Evolutionary conservation across 2,113 vertebrate species (phyloP).

Genomic region (Vulpes lagopus): DNA sequence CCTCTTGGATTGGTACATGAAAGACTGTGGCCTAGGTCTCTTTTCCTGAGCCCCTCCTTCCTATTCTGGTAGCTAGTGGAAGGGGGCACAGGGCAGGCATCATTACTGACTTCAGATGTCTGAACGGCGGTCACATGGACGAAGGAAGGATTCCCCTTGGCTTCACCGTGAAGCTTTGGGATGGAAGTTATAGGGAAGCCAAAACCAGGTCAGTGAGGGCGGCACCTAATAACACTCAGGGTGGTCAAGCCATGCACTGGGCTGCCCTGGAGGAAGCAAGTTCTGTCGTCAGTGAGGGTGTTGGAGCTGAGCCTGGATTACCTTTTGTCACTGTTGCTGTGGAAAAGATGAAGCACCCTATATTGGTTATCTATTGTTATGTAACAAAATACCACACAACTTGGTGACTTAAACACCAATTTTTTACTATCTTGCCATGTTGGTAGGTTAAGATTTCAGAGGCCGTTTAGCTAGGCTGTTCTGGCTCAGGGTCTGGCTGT

Average conservation of each 20-base stretch:
- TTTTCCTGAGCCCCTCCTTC: not conserved
- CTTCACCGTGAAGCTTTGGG: not conserved
- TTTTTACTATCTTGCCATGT: not conserved
- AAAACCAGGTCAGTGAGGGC: not conserved
- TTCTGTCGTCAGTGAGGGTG: not conserved
- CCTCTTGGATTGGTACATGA: not conserved
- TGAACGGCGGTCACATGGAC: not conserved
- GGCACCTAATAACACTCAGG: not conserved
- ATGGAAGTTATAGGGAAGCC: not conserved
- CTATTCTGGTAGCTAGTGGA: not conserved
- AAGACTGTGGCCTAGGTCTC: not conserved
- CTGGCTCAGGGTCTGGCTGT: not conserved
- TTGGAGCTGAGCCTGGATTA: not conserved
- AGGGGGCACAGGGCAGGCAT: not conserved
- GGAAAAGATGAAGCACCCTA: not conserved
- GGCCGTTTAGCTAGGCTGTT: not conserved
- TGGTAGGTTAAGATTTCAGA: not conserved
- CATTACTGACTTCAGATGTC: not conserved
- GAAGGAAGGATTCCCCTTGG: not conserved
- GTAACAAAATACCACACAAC: constrained; percentile 9
- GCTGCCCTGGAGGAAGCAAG: not conserved
- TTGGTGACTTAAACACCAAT: not conserved
- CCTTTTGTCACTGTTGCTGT: not conserved
- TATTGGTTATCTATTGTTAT: not conserved
- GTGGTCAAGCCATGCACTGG: not conserved